A percentile compares a stretch with the other conserved stretches of the same genome.
Conservation (phyloP, 2,113 vertebrate genomes). For the Silurus glanis region DNA sequence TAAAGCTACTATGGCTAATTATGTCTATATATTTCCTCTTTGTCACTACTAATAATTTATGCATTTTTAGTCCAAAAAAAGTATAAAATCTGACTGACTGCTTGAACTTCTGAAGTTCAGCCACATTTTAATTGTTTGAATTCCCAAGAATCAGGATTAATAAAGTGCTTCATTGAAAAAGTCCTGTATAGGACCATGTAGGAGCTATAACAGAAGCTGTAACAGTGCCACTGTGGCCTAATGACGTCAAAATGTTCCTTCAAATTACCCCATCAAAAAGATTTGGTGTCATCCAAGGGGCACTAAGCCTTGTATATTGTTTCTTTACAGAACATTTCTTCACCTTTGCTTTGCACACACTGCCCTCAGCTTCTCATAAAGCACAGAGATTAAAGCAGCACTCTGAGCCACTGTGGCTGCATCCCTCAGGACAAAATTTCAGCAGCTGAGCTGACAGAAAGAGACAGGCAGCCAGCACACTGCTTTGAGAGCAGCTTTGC, state of each 20-base stretch:
- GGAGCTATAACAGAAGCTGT: neutral
- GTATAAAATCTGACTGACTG: neutral
- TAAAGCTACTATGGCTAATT: slow-evolving; percentile 30
- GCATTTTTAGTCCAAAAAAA: neutral
- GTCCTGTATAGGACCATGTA: neutral
- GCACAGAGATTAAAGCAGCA: slow-evolving; percentile 41
- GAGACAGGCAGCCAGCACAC: slow-evolving; percentile 32
- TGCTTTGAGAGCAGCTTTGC: slow-evolving; percentile 36
- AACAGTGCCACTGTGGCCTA: neutral
- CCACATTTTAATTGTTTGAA: neutral
- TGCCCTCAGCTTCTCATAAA: slow-evolving; percentile 47
- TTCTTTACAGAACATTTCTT: slow-evolving; percentile 16
- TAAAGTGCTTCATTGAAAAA: neutral
- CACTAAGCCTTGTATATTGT: slow-evolving; percentile 19
- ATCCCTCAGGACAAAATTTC: slow-evolving; percentile 38
- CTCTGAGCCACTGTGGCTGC: slow-evolving; percentile 33
- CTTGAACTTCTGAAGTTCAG: neutral
- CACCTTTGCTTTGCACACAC: slow-evolving; percentile 33
- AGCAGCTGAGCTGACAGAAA: slow-evolving; percentile 45
- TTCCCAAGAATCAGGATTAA: neutral
- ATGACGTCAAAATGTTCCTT: neutral
- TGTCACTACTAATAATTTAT: slow-evolving; percentile 19
- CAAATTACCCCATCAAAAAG: neutral
- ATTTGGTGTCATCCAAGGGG: neutral
- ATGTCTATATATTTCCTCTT: neutral